Evolutionary conservation across 1,140 invertebrate genomes (phyloP).

Genomic region (Drosophila nannoptera): DNA sequence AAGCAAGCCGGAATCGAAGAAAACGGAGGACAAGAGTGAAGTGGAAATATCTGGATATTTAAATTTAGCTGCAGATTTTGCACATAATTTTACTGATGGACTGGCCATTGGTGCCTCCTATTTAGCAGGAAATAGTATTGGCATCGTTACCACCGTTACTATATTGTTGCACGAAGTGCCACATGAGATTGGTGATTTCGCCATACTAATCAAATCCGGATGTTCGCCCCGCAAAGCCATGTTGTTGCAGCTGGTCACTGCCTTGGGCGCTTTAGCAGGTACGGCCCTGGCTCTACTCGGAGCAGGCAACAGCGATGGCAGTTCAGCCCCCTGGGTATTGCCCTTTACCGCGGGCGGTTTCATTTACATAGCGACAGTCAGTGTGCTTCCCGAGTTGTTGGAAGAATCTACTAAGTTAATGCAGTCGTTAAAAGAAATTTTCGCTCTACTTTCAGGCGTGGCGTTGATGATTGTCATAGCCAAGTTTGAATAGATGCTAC

Average conservation of each 20-base stretch:
- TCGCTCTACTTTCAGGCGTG: slow-evolving; percentile 88
- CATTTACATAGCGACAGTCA: slow-evolving; percentile 96
- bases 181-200: slow-evolving; percentile 98
- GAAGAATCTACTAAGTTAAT: slow-evolving; percentile 85
- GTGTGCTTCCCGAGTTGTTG: slow-evolving; percentile 93
- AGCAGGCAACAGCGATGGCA: slow-evolving; percentile 81
- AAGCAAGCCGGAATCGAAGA: slow-evolving; percentile 63
- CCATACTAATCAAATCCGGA: slow-evolving; percentile 94
- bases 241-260: slow-evolving; percentile 94
- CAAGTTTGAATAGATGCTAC: slow-evolving; percentile 64
- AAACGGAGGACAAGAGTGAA: slow-evolving; percentile 71
- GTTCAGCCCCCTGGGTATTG: slow-evolving; percentile 94
- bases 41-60: slow-evolving; percentile 93
- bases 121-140: slow-evolving; percentile 91
- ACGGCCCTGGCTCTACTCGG: slow-evolving; percentile 90
- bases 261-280: slow-evolving; percentile 94
- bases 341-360: slow-evolving; percentile 98
- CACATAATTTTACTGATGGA: slow-evolving; percentile 99
- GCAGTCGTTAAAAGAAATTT: slow-evolving; percentile 91
- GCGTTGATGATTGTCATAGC: slow-evolving; percentile 87
- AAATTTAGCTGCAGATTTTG: slow-evolving; percentile 95
- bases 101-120: slow-evolving; percentile 96
- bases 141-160: slow-evolving; percentile 93
- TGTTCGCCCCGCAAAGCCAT: slow-evolving; percentile 95
- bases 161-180: slow-evolving; percentile 96